Conservation (phyloP, 2,797 vertebrate genomes). For the Cynodonichthys magdalenae region DNA sequence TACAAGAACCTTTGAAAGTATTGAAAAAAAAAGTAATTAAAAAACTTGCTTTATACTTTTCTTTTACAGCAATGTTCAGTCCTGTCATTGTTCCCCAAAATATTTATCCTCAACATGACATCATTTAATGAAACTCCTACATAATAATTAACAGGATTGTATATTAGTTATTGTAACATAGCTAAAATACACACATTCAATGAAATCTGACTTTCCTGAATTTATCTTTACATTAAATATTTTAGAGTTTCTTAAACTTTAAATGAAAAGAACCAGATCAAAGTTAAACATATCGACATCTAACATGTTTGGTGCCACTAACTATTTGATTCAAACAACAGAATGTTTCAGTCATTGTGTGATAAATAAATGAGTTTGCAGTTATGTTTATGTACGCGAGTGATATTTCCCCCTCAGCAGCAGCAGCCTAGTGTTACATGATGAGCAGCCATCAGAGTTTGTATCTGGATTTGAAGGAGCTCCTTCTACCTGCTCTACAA, state of each 20-base stretch:
- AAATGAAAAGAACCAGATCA: too few relatives aligned
- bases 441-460: neutral
- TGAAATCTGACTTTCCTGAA: too few relatives aligned
- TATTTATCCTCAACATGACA: neutral
- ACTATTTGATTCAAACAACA: too few relatives aligned
- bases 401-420: neutral
- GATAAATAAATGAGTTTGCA: too few relatives aligned
- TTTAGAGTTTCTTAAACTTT: too few relatives aligned
- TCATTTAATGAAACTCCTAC: neutral
- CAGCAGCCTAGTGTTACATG: too few relatives aligned
- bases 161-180: too few relatives aligned
- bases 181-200: neutral
- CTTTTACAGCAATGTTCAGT: neutral
- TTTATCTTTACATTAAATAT: too few relatives aligned
- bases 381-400: too few relatives aligned
- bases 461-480: conserved; percentile 4
- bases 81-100: neutral
- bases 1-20: neutral
- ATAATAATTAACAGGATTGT: conserved; percentile 1
- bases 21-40: neutral
- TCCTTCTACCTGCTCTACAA: conserved; percentile 70
- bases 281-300: too few relatives aligned
- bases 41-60: neutral
- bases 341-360: too few relatives aligned
- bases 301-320: too few relatives aligned